A percentile compares a stretch with the other conserved stretches of the same genome.
Evolutionary conservation across 2,113 vertebrate species (phyloP).

Genomic region (Albula goreensis): DNA sequence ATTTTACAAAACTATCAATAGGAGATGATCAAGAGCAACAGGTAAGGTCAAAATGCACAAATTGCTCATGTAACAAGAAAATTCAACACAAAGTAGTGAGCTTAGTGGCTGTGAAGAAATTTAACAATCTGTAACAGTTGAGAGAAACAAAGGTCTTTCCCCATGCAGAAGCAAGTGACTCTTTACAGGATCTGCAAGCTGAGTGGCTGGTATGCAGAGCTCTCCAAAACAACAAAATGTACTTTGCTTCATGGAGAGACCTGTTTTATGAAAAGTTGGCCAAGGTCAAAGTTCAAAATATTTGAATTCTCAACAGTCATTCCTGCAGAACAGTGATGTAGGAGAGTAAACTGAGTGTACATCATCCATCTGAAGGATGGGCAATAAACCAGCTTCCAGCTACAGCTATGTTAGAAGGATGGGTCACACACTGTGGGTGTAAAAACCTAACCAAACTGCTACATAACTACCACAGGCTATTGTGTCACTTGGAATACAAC

Average conservation of each 20-base stretch:
- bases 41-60: too few relatives aligned
- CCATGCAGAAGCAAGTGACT: not conserved
- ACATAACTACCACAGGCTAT: not conserved
- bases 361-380: not conserved
- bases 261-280: not conserved
- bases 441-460: too few relatives aligned
- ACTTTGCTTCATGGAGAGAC: not conserved
- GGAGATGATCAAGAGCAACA: not conserved
- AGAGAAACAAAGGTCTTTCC: too few relatives aligned
- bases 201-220: not conserved
- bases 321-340: not conserved
- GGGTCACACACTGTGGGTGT: too few relatives aligned
- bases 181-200: not conserved
- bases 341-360: not conserved
- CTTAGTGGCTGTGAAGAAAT: too few relatives aligned
- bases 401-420: too few relatives aligned
- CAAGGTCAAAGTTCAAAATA: not conserved
- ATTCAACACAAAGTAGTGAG: too few relatives aligned
- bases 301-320: conserved; percentile 1
- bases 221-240: not conserved
- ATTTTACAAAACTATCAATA: too few relatives aligned
- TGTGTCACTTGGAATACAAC: not conserved
- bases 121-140: too few relatives aligned
- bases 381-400: not conserved
- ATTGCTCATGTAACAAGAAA: too few relatives aligned